Conservation (phyloP, 2,113 vertebrate species). For the Calcarius ornatus region DNA sequence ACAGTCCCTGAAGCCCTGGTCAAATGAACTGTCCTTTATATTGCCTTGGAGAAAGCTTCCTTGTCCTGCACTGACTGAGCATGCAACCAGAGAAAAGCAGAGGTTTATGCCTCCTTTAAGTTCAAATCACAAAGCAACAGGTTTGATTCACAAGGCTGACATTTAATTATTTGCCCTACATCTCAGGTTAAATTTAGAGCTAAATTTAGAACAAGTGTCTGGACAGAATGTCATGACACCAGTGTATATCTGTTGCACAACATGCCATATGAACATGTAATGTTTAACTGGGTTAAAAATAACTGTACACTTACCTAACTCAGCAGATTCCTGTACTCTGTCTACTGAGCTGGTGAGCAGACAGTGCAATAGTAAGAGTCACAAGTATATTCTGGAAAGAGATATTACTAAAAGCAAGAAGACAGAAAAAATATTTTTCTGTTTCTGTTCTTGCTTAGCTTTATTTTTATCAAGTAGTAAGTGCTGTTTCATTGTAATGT, state of each 20-base stretch:
- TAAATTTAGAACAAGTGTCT: slow-evolving; percentile 64
- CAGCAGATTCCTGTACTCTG: slow-evolving; percentile 18
- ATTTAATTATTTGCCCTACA: slow-evolving; percentile 50
- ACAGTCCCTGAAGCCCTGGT: not conserved
- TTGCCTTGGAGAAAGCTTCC: not conserved
- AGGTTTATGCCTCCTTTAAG: not conserved
- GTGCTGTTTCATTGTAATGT: not conserved
- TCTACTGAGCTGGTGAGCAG: not conserved
- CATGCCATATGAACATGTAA: slow-evolving; percentile 23
- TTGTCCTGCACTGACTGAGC: not conserved
- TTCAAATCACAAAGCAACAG: not conserved
- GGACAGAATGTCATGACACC: slow-evolving; percentile 62
- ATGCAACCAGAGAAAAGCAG: not conserved
- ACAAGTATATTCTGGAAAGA: not conserved
- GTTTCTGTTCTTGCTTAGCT: not conserved
- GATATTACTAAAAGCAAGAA: not conserved
- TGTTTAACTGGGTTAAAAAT: slow-evolving; percentile 59
- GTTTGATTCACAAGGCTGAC: slow-evolving; percentile 42
- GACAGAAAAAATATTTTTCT: not conserved
- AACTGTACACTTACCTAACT: slow-evolving; percentile 37
- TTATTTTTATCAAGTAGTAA: not conserved
- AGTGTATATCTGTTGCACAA: slow-evolving; percentile 35
- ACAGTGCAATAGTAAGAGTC: not conserved
- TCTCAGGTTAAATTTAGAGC: slow-evolving; percentile 45
- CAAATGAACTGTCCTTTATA: not conserved